phyloP scores from a whole-genome alignment of 2,797 vertebrate genomes.

The Sphenopsis melanotis region DNA sequence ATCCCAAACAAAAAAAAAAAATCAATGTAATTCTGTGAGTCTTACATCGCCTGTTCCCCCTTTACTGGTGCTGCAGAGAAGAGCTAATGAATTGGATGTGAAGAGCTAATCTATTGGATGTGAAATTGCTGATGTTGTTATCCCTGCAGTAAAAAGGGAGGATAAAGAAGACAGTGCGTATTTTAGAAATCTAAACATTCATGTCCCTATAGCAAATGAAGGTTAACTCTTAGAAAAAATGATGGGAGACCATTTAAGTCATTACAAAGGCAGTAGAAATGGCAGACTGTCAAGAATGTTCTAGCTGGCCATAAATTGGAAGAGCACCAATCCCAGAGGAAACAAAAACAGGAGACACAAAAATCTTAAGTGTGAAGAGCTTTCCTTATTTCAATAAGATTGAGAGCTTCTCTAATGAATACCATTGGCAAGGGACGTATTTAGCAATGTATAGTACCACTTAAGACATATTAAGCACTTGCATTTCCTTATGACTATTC shows the following conservation, averaged over 20 bases:
- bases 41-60: not conserved
- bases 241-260: not conserved
- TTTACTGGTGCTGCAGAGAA: not conserved
- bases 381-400: not conserved
- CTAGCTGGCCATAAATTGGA: not conserved
- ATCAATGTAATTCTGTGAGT: not conserved
- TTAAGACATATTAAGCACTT: not conserved
- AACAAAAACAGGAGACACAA: not conserved
- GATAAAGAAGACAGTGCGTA: not conserved
- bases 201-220: not conserved
- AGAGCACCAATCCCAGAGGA: not conserved
- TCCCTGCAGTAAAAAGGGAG: not conserved
- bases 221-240: not conserved
- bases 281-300: not conserved
- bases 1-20: not conserved
- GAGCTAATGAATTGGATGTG: not conserved
- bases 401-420: constrained; percentile 12
- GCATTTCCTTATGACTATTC: not conserved
- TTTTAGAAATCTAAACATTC: not conserved
- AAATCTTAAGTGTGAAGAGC: not conserved
- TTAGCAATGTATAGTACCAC: not conserved
- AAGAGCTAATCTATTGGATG: not conserved
- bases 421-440: not conserved
- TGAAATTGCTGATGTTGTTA: not conserved
- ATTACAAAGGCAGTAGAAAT: not conserved